These are phyloP conservation scores for Neopipo cinnamomea DNA, from an alignment of 2,113 vertebrate genomes.

Conservation along the genomic window DNA sequence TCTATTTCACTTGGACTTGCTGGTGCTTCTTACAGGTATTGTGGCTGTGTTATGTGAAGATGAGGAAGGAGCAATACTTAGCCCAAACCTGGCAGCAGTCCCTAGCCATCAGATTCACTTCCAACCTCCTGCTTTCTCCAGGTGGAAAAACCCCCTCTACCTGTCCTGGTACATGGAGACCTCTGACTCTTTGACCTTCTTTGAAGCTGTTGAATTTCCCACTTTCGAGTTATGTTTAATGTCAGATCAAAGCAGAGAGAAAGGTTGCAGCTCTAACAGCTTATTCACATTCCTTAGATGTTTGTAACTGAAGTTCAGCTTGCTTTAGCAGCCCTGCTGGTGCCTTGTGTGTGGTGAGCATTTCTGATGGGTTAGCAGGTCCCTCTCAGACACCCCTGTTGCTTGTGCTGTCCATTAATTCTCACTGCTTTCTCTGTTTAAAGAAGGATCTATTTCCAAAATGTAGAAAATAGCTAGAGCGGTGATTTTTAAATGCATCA, in stretches of 20 bases:
- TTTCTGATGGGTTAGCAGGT: neutral
- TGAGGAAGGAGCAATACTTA: neutral
- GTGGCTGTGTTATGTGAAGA: neutral
- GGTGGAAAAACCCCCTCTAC: neutral
- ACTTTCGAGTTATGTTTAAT: neutral
- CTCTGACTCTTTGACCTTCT: neutral
- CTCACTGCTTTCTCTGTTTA: neutral
- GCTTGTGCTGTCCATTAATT: neutral
- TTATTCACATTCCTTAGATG: slow-evolving; percentile 35
- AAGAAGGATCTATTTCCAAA: neutral
- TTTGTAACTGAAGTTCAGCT: slow-evolving; percentile 29
- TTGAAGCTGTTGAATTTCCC: slow-evolving; percentile 5
- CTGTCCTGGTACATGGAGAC: neutral
- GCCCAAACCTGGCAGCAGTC: neutral
- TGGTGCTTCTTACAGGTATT: fast-evolving
- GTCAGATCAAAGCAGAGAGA: slow-evolving; percentile 32
- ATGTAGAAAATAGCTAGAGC: neutral
- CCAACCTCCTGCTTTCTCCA: neutral
- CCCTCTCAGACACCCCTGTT: neutral
- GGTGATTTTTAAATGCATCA: slow-evolving; percentile 10
- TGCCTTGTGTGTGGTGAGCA: neutral
- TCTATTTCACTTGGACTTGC: neutral
- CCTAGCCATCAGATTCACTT: neutral
- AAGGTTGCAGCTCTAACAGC: neutral
- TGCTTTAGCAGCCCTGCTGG: slow-evolving; percentile 4